These are phyloP conservation scores for Poecilia picta DNA, from an alignment of 2,797 vertebrate species.

Conservation along the genomic window DNA sequence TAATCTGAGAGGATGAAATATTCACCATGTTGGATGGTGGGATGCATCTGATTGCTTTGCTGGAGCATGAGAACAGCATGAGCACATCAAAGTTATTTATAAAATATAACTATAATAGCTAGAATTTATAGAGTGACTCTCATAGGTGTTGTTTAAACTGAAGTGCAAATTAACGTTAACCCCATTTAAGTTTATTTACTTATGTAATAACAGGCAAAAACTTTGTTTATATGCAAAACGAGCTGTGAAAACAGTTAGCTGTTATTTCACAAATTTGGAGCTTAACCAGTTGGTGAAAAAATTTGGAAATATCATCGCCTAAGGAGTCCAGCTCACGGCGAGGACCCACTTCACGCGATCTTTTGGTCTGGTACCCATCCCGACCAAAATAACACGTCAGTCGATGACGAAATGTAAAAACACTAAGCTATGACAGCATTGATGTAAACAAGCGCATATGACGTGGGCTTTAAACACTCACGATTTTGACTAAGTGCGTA, in stretches of 20 bases:
- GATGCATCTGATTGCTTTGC: constrained; percentile 22
- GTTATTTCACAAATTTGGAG: neutral
- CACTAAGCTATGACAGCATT: constrained; percentile 16
- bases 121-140: too few species aligned
- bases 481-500: constrained; percentile 26
- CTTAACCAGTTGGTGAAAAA: neutral
- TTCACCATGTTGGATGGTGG: neutral
- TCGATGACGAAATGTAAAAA: constrained; percentile 50
- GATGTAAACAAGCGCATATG: constrained; percentile 50
- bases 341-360: constrained; percentile 34
- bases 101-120: neutral
- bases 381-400: constrained; percentile 62
- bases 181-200: neutral
- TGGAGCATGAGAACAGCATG: constrained; percentile 7
- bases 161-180: neutral
- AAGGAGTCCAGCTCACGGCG: constrained; percentile 11
- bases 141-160: constrained; percentile 3
- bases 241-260: neutral
- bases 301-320: neutral
- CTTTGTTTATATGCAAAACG: neutral
- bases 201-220: neutral
- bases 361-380: constrained; percentile 27
- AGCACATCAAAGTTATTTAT: constrained; percentile 4
- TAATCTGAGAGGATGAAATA: neutral
- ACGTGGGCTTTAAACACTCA: constrained; percentile 21